phyloP scores from a whole-genome alignment of 2,113 vertebrate species.

The Otocyon megalotis region DNA sequence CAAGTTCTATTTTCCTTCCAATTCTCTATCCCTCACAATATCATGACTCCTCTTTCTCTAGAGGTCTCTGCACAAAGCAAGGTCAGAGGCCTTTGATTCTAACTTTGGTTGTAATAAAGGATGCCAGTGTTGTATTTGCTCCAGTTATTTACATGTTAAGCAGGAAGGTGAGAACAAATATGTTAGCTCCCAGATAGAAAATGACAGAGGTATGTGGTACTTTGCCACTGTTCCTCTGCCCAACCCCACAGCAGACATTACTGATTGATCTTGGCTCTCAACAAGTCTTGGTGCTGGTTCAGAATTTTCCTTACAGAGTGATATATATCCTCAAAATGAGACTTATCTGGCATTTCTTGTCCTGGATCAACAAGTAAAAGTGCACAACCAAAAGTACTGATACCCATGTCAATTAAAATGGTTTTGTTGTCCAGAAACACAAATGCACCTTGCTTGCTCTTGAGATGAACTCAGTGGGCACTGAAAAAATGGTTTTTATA shows the following conservation, averaged over 20 bases:
- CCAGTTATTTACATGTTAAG: not conserved
- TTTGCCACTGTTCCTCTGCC: not conserved
- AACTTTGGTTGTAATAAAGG: not conserved
- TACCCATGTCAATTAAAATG: not conserved
- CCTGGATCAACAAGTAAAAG: not conserved
- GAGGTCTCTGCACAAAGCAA: not conserved
- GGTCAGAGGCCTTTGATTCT: not conserved
- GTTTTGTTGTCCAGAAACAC: not conserved
- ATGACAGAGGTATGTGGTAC: not conserved
- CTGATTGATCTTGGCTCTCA: not conserved
- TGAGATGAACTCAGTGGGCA: not conserved
- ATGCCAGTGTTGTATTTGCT: accelerated
- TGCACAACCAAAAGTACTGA: not conserved
- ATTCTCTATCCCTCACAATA: not conserved
- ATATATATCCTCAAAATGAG: not conserved
- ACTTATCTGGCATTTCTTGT: not conserved
- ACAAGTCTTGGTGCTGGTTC: not conserved
- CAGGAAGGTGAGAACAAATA: not conserved
- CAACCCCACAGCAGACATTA: not conserved
- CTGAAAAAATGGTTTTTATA: not conserved
- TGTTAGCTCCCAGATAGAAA: not conserved
- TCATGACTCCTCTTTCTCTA: not conserved
- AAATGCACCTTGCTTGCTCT: not conserved
- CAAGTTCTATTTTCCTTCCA: not conserved
- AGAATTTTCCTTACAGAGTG: not conserved